Percentiles rank a stretch among this genome's conserved stretches.
phyloP scores from a whole-genome alignment of 1,140 invertebrate genomes.

The Caerostris darwini region DNA sequence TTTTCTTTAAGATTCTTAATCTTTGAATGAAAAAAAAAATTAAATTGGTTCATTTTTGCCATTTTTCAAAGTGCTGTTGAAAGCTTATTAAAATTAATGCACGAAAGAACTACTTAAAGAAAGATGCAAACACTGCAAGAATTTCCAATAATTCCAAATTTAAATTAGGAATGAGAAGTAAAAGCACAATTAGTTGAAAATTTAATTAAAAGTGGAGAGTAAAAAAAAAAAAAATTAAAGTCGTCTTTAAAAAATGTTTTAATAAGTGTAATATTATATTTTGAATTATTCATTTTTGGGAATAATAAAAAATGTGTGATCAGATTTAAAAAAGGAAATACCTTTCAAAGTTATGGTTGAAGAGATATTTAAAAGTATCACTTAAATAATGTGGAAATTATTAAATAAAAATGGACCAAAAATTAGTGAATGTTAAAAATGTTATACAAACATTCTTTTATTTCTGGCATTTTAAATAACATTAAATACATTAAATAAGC shows the following conservation, averaged over 20 bases:
- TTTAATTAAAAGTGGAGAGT: slow-evolving; percentile 31
- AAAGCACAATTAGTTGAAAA: slow-evolving; percentile 36
- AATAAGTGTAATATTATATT: background rate
- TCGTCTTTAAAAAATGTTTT: background rate
- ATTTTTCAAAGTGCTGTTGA: background rate
- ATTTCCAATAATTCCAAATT: slow-evolving; percentile 14
- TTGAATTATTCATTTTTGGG: background rate
- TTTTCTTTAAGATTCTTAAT: too few species aligned
- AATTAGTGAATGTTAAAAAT: background rate
- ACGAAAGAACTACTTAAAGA: background rate
- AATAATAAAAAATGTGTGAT: background rate
- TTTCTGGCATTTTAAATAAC: too few species aligned
- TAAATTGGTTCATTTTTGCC: background rate
- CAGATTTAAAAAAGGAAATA: background rate
- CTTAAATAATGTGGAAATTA: background rate
- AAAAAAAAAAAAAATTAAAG: slow-evolving; percentile 31
- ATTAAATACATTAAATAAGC: too few species aligned
- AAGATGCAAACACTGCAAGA: background rate
- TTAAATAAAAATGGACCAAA: background rate
- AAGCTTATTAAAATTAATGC: slow-evolving; percentile 42
- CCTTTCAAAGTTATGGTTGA: background rate
- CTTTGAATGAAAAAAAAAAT: background rate
- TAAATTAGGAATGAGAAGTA: background rate
- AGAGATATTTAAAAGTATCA: background rate
- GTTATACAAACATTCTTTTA: too few species aligned